Conservation (phyloP, 2,113 vertebrate genomes). For the Sciurus niger region DNA sequence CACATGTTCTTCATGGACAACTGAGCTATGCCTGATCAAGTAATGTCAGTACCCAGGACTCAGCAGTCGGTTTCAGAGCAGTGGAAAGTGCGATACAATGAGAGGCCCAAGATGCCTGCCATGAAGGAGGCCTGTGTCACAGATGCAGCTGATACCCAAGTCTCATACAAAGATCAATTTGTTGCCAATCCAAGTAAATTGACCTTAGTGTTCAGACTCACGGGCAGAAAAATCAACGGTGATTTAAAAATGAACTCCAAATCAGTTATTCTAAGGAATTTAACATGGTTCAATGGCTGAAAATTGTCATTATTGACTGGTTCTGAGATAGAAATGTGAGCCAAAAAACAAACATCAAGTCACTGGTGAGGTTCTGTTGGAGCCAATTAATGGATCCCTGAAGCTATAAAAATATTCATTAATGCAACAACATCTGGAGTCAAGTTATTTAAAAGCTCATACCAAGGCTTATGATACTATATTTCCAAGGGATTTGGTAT, state of each 20-base stretch:
- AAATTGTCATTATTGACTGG: constrained; percentile 32
- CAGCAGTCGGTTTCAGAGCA: background rate
- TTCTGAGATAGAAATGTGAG: constrained; percentile 16
- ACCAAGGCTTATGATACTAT: background rate
- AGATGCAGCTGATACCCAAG: background rate
- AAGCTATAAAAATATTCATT: constrained; percentile 21
- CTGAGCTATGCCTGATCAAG: rapidly evolving
- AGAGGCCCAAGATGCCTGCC: rapidly evolving
- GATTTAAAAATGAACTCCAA: constrained; percentile 69
- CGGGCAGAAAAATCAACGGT: constrained; percentile 50
- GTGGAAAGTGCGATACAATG: rapidly evolving
- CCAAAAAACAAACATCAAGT: background rate
- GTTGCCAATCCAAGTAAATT: constrained; percentile 66
- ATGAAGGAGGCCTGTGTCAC: rapidly evolving
- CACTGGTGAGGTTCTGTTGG: background rate
- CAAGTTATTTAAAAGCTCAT: constrained; percentile 54
- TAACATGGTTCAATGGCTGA: constrained; percentile 51
- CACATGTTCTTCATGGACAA: background rate
- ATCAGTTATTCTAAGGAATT: constrained; percentile 68
- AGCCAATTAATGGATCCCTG: constrained; percentile 18
- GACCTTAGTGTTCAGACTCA: constrained; percentile 36
- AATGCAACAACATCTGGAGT: constrained; percentile 41
- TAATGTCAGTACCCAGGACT: too few relatives aligned
- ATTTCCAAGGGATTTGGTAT: background rate
- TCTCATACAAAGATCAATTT: constrained; percentile 27